phyloP scores from a whole-genome alignment of 2,888 invertebrate genomes.

The Euzophera pinguis region DNA sequence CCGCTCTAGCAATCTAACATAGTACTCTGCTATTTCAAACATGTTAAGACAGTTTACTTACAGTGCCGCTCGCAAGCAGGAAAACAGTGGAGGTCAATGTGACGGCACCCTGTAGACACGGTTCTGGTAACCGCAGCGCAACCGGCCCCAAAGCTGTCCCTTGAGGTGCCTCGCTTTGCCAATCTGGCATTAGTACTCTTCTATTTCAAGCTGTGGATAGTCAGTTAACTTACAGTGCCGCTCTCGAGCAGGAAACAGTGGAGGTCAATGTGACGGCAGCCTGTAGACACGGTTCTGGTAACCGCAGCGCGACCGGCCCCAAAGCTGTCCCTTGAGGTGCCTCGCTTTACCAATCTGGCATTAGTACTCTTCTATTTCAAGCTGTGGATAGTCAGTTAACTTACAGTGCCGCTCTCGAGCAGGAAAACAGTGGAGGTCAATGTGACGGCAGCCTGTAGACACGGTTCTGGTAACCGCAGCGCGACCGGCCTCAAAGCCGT shows the following conservation, averaged over 20 bases:
- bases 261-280: slow-evolving; percentile 84
- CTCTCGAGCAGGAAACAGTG: slow-evolving; percentile 83
- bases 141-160: slow-evolving; percentile 81
- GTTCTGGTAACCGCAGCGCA: slow-evolving; percentile 51
- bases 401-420: slow-evolving; percentile 81
- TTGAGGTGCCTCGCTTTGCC: slow-evolving; percentile 84
- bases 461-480: slow-evolving; percentile 57
- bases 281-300: slow-evolving; percentile 62
- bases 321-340: slow-evolving; percentile 81
- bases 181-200: too few relatives aligned
- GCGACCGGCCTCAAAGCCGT: slow-evolving; percentile 78
- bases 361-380: too few relatives aligned
- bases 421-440: slow-evolving; percentile 84
- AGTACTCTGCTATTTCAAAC: too few relatives aligned
- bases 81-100: slow-evolving; percentile 85
- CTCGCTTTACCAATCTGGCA: slow-evolving; percentile 89
- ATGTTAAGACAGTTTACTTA: too few relatives aligned
- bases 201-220: too few relatives aligned
- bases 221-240: slow-evolving; percentile 73
- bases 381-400: slow-evolving; percentile 23
- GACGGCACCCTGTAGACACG: slow-evolving; percentile 76
- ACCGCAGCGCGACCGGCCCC: slow-evolving; percentile 66
- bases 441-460: slow-evolving; percentile 79
- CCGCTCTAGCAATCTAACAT: slow-evolving; percentile 88
- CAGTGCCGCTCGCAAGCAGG: slow-evolving; percentile 81